A percentile compares a stretch with the other conserved stretches of the same genome.
These are phyloP conservation scores for Okapia johnstoni DNA, from an alignment of 2,113 vertebrate species.

Conservation along the genomic window DNA sequence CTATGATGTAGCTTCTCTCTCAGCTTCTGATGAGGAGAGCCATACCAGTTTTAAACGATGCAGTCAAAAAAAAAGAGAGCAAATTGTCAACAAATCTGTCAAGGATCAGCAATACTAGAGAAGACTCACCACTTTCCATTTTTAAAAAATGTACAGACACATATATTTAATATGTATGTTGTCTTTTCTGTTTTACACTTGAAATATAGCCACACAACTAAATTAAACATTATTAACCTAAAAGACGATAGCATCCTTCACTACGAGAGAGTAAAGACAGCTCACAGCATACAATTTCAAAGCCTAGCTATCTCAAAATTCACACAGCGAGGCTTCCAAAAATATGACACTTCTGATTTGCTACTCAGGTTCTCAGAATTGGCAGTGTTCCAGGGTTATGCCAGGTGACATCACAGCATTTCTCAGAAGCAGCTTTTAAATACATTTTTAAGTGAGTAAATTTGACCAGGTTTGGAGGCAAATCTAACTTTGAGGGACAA, in stretches of 20 bases:
- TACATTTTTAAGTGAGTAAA: constrained; percentile 36
- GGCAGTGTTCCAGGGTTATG: constrained; percentile 19
- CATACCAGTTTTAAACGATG: neutral
- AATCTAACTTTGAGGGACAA: constrained; percentile 15
- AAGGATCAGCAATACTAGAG: neutral
- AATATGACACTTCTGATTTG: constrained; percentile 21
- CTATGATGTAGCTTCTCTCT: neutral
- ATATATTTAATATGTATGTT: neutral
- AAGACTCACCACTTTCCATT: neutral
- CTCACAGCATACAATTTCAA: neutral
- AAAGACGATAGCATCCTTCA: neutral
- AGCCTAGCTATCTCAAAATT: neutral
- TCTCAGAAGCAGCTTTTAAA: constrained; percentile 10
- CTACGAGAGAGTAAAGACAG: neutral
- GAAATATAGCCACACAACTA: neutral
- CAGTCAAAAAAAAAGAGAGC: neutral
- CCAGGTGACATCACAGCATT: constrained; percentile 44
- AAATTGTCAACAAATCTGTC: neutral
- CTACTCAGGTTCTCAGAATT: neutral
- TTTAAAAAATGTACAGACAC: neutral
- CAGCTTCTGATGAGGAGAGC: neutral
- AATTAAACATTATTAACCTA: neutral
- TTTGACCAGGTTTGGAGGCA: neutral
- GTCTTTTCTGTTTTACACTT: neutral
- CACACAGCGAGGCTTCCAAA: constrained; percentile 29